Evolutionary conservation across 2,113 vertebrate genomes (phyloP).

Genomic region (Microcebus murinus): DNA sequence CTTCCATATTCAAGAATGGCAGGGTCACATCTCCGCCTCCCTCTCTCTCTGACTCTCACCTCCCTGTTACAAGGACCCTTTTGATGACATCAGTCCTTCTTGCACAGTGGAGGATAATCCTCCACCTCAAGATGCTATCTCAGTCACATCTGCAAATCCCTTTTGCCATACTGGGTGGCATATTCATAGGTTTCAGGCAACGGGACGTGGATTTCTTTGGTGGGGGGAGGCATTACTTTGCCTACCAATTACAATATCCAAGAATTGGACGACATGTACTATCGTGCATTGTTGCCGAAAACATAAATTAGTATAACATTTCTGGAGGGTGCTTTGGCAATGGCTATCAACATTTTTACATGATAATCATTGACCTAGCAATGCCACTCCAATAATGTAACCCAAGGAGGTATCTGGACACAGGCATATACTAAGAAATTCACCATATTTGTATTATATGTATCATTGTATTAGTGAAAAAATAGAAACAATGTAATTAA

Average conservation of each 20-base stretch:
- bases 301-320: neutral
- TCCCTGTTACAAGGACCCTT: neutral
- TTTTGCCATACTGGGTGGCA: neutral
- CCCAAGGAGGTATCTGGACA: neutral
- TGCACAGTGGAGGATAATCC: neutral
- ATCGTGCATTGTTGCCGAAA: neutral
- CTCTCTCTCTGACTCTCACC: neutral
- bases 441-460: neutral
- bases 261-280: neutral
- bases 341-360: neutral
- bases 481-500: neutral
- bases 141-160: neutral
- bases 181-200: neutral
- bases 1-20: neutral
- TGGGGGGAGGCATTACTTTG: neutral
- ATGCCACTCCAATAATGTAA: neutral
- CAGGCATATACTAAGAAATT: neutral
- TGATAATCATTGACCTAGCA: neutral
- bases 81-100: neutral
- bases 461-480: conserved; percentile 1
- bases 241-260: neutral
- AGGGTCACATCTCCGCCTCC: neutral
- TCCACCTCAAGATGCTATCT: neutral
- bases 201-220: neutral
- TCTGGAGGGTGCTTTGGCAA: neutral